Percentiles rank a stretch among this genome's conserved stretches.
Evolutionary conservation across 2,113 vertebrate species (phyloP).

Genomic region (Ivindomyrus marchei): DNA sequence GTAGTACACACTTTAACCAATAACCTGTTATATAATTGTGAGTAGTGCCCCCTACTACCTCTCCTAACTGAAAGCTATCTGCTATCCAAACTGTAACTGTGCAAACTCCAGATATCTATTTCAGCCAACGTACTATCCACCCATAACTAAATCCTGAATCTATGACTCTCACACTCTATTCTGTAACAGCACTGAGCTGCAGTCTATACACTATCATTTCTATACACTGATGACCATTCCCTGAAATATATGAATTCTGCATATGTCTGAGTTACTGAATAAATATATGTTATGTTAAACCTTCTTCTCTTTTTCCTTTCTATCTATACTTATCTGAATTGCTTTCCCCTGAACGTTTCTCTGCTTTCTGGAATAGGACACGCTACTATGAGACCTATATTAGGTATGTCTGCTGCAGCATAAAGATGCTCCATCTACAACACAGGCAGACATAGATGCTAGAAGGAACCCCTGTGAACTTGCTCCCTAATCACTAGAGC

Average conservation of each 20-base stretch:
- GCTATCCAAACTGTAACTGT: background rate
- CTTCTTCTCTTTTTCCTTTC: slow-evolving; percentile 21
- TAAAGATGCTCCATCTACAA: background rate
- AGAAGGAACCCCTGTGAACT: background rate
- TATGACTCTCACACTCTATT: background rate
- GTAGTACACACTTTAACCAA: background rate
- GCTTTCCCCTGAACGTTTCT: slow-evolving; percentile 45
- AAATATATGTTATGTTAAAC: slow-evolving; percentile 6
- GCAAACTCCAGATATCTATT: background rate
- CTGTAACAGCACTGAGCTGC: background rate
- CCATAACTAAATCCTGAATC: background rate
- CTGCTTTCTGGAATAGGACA: slow-evolving; percentile 69
- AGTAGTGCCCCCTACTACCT: background rate
- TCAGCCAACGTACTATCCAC: background rate
- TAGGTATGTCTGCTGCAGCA: slow-evolving; percentile 68
- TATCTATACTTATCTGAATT: background rate
- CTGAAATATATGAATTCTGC: slow-evolving; percentile 1
- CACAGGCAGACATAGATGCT: background rate
- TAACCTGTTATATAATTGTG: background rate
- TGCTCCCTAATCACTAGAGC: background rate
- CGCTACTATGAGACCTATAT: slow-evolving; percentile 88
- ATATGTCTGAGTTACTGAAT: slow-evolving; percentile 13
- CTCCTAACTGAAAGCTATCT: background rate
- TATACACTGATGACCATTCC: background rate
- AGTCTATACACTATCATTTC: background rate